Base-by-base conservation (phyloP, 2,797 vertebrate species). In the Pitangus sulphuratus region DNA sequence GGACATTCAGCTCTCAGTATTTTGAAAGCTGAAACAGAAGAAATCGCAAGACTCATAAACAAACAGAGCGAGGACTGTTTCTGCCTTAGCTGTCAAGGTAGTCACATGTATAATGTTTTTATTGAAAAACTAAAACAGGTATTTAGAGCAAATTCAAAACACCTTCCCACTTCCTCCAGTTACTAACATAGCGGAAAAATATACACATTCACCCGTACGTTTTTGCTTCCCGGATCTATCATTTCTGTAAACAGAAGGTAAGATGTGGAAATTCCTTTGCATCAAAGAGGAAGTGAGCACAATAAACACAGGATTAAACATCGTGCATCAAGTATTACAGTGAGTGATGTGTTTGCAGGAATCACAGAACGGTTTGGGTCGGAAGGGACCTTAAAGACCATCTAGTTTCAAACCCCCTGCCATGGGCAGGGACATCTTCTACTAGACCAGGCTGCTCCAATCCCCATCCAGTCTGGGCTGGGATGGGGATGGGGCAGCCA, bases 231-330 rank as follows among this genome's bases (percentile, higher is more conserved):
- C 1, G 60, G 79, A 39, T n/a, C 22, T 69, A 28, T 2, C 28
- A 18, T 89, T 93, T 95, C 90, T 84, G 78, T 90, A 97, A 95
- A 94, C 76, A 96, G 71, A 87, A 69, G 62, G 77, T 64, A 88
- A 96, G 50, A 62, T 4, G 24, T 62, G 57, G 45, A 81, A 61
- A 86, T 66, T 92, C 90, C 86, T 89, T 51, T 39, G 60, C 56
- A 40, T 80, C 16, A 1, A 81, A 82, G 74, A 75, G 88, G 68
- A 57, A 94, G 75, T 10, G 31, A 95, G 60, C 48, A 64, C 75
- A 74, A 40, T 12, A 85, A 93, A 86, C 77, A 80, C 62, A 51
- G 37, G 48, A 54, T 26, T 24, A 91, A 94, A 89, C 66, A 44
- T 1, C 10, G 48, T 2, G 7, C 39, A 45, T 50, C 30, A 19